These are phyloP conservation scores for Amphipoea lucens DNA, from an alignment of 2,888 invertebrate species.

Conservation along the genomic window DNA sequence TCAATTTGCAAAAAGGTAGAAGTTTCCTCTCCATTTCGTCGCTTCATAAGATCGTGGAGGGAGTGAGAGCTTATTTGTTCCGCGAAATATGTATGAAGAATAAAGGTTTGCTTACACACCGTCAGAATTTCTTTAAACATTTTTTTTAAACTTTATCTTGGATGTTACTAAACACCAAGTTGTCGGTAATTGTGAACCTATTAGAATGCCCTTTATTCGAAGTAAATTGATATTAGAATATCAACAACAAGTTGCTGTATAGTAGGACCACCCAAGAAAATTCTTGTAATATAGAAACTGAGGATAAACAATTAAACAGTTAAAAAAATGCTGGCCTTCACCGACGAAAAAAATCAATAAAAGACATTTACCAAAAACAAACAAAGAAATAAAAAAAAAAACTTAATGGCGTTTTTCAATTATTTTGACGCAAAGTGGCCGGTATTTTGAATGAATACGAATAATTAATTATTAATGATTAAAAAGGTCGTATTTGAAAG, in stretches of 20 bases:
- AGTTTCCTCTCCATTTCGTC: constrained; percentile 74
- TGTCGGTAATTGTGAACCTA: background rate
- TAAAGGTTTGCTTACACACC: constrained; percentile 30
- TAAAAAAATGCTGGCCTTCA: constrained; percentile 17
- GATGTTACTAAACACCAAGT: background rate
- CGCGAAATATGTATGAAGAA: constrained; percentile 46
- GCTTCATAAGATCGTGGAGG: constrained; percentile 65
- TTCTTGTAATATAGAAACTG: no score
- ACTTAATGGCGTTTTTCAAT: constrained; percentile 4
- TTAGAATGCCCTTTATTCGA: background rate
- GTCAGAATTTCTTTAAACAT: no score
- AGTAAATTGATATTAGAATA: background rate
- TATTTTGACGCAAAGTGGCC: constrained; percentile 1
- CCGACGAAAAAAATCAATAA: background rate
- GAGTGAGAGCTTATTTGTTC: constrained; percentile 65
- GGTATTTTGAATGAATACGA: background rate
- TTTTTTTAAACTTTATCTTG: background rate
- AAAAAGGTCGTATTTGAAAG: background rate
- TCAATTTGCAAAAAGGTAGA: constrained; percentile 77
- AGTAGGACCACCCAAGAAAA: background rate
- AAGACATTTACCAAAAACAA: background rate
- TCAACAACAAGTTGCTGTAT: background rate
- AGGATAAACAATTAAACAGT: background rate
- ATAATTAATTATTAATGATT: no score
- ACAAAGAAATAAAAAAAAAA: background rate